Conservation (phyloP, 2,113 vertebrate genomes). For the Saguinus imperator region DNA sequence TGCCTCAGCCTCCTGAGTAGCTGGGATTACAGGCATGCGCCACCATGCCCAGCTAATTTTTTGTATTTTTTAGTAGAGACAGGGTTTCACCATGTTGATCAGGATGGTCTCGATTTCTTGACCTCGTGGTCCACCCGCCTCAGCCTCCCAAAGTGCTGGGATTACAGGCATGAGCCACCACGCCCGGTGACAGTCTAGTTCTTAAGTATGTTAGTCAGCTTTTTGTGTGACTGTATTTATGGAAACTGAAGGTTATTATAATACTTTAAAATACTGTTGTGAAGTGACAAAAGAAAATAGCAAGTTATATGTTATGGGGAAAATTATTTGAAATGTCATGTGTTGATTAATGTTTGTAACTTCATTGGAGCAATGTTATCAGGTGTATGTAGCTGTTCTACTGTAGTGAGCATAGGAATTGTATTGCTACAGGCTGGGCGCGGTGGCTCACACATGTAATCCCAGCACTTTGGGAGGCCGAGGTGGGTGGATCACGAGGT, state of each 20-base stretch:
- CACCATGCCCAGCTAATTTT: no score
- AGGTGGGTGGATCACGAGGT: no score
- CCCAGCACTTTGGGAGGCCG: no score
- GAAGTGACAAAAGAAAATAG: not conserved
- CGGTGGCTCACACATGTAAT: no score
- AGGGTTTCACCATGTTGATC: no score
- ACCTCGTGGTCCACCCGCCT: no score
- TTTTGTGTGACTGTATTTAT: slow-evolving; percentile 16
- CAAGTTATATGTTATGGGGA: not conserved
- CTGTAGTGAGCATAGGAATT: not conserved
- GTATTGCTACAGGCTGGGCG: not conserved
- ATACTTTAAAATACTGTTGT: slow-evolving; percentile 46
- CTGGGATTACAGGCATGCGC: no score
- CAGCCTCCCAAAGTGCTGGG: no score
- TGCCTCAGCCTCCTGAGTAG: no score
- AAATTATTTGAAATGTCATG: slow-evolving; percentile 44
- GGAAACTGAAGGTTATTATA: slow-evolving; percentile 37
- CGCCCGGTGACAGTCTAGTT: not conserved
- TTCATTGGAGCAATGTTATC: slow-evolving; percentile 26
- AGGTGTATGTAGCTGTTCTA: slow-evolving; percentile 52
- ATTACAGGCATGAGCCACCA: no score
- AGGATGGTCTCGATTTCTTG: no score
- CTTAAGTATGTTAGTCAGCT: slow-evolving; percentile 19
- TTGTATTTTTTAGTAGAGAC: no score
- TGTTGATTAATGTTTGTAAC: slow-evolving; percentile 5